phyloP scores from a whole-genome alignment of 2,113 vertebrate genomes.

The Pituophis catenifer region DNA sequence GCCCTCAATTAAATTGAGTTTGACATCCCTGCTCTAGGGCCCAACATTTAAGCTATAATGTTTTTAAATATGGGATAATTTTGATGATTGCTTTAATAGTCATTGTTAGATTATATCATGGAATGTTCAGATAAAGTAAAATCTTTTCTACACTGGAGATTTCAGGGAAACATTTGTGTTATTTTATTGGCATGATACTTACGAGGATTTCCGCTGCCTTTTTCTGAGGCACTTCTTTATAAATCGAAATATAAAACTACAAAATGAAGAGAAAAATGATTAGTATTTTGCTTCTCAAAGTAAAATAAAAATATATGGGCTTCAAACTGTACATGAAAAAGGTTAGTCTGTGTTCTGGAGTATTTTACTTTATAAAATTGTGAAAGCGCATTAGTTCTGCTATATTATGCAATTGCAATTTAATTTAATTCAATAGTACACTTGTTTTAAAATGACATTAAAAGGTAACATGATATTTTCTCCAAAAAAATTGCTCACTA shows the following conservation, averaged over 20 bases:
- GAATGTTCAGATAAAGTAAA: background rate
- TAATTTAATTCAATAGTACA: no score
- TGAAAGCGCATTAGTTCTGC: background rate
- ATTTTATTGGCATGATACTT: background rate
- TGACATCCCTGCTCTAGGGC: background rate
- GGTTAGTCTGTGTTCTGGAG: background rate
- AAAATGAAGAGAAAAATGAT: background rate
- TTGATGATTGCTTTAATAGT: background rate
- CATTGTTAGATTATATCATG: background rate
- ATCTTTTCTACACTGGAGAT: background rate
- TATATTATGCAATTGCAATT: background rate
- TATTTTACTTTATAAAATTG: background rate
- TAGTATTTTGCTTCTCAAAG: background rate
- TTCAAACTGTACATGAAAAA: background rate
- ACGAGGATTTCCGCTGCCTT: background rate
- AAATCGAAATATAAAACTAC: background rate
- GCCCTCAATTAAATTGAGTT: no score
- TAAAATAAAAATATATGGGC: background rate
- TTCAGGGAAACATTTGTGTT: background rate
- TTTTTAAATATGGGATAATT: background rate
- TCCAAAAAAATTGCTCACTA: no score
- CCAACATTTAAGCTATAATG: background rate
- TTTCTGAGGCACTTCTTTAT: background rate
- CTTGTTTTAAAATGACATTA: no score
- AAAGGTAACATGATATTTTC: no score